Evolutionary conservation across 2,797 vertebrate species (phyloP).

Genomic region (Siniperca scherzeri): DNA sequence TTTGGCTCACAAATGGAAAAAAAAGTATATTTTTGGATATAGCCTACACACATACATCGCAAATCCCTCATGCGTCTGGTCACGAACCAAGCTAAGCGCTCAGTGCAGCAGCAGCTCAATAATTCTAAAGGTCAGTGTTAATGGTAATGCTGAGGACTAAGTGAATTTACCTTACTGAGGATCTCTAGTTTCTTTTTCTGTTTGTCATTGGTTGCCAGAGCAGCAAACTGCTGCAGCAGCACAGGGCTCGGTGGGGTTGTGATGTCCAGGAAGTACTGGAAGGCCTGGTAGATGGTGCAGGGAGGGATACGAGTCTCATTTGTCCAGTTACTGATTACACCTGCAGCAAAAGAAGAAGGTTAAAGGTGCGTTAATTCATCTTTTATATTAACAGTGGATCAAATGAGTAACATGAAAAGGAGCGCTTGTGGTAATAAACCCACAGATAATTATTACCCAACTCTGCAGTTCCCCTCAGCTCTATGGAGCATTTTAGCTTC

Average conservation of each 20-base stretch:
- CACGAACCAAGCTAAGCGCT: conserved; percentile 14
- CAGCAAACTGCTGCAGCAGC: conserved; percentile 95
- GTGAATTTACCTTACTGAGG: conserved; percentile 93
- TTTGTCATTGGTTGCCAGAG: conserved; percentile 93
- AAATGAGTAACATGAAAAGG: neutral
- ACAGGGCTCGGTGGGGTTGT: conserved; percentile 95
- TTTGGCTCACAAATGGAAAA: conserved; percentile 12
- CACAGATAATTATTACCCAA: neutral
- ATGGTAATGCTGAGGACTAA: neutral
- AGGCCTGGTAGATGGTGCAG: conserved; percentile 97
- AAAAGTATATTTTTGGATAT: conserved; percentile 18
- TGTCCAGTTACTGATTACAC: conserved; percentile 98
- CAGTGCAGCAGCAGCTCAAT: conserved; percentile 21
- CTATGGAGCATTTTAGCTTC: neutral
- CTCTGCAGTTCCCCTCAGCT: neutral
- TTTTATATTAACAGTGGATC: neutral
- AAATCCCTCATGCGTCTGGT: conserved; percentile 19
- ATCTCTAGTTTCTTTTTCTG: conserved; percentile 93
- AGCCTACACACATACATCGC: neutral
- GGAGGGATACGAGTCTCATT: conserved; percentile 93
- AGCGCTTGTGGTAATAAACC: fast-evolving
- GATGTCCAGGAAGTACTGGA: conserved; percentile 98
- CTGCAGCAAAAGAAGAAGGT: conserved; percentile 72
- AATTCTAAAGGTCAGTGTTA: conserved; percentile 33
- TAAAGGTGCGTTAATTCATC: neutral